A percentile compares a stretch with the other conserved stretches of the same genome.
These are phyloP conservation scores for Rhinogobius similis DNA, from an alignment of 2,113 vertebrate genomes.

Conservation along the genomic window DNA sequence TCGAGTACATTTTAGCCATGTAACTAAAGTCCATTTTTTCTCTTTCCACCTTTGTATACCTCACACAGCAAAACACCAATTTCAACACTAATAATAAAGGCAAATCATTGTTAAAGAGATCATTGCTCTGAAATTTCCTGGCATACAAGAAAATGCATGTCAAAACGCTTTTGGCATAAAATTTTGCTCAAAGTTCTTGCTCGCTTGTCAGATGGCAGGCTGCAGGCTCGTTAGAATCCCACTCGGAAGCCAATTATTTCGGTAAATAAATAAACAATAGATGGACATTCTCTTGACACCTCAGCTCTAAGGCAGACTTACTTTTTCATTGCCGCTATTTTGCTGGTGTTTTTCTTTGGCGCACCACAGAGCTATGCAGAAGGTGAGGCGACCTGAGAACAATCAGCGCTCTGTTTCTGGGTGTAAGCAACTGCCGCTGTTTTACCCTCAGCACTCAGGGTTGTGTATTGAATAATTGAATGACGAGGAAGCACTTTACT, in stretches of 20 bases:
- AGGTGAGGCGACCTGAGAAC: constrained; percentile 2
- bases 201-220: constrained; percentile 21
- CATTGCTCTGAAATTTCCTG: no score
- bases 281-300: neutral
- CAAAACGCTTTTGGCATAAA: no score
- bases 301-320: neutral
- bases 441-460: constrained; percentile 2
- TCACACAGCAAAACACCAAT: no score
- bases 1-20: no score
- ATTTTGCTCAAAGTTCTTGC: neutral
- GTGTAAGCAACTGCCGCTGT: neutral
- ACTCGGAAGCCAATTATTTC: constrained; percentile 29
- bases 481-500: neutral
- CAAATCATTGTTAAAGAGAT: no score
- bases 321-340: constrained; percentile 1
- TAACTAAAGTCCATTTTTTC: no score
- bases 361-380: neutral
- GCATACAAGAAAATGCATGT: no score
- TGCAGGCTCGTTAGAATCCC: constrained; percentile 29
- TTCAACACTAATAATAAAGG: no score
- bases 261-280: constrained; percentile 21
- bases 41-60: no score
- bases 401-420: neutral
- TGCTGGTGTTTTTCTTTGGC: neutral
- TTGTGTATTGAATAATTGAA: constrained; percentile 19